A percentile compares a stretch with the other conserved stretches of the same genome.
Evolutionary conservation across 92 coral and sea anemone genomes (phyloP).

Genomic region (Palythoa heliodiscus): DNA sequence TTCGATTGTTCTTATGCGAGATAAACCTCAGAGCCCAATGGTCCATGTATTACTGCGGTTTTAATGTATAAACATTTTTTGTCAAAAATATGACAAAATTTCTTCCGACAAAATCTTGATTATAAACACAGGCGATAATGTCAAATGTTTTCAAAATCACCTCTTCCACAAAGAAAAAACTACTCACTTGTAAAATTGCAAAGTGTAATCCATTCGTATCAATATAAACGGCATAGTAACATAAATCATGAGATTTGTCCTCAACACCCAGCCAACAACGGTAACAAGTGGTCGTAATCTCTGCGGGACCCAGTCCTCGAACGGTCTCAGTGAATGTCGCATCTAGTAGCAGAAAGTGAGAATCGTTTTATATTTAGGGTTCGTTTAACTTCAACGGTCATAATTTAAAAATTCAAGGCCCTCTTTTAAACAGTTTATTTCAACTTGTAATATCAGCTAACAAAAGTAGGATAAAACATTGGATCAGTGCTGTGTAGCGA

Average conservation of each 20-base stretch:
- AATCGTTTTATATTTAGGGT: neutral
- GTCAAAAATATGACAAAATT: neutral
- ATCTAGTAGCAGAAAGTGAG: neutral
- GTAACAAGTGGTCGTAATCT: neutral
- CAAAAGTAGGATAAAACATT: too few species aligned
- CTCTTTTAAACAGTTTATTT: neutral
- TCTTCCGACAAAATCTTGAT: neutral
- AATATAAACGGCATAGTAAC: slow-evolving; percentile 15
- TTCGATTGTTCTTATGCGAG: too few species aligned
- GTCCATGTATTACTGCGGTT: too few species aligned
- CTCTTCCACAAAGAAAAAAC: too few species aligned
- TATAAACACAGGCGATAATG: too few species aligned
- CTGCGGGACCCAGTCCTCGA: slow-evolving; percentile 8
- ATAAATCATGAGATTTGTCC: slow-evolving; percentile 28
- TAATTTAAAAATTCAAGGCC: neutral
- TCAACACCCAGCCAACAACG: slow-evolving; percentile 1
- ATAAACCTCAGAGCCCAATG: too few species aligned
- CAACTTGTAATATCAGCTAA: too few species aligned
- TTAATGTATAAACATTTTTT: too few species aligned
- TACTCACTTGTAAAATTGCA: slow-evolving; percentile 35
- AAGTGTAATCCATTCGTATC: slow-evolving; percentile 16
- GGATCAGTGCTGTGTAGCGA: too few species aligned
- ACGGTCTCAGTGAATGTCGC: slow-evolving; percentile 16
- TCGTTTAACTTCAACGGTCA: too few species aligned
- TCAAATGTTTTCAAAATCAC: too few species aligned